phyloP scores from a whole-genome alignment of 2,797 vertebrate species.

The Schizothorax lantsangensis region DNA sequence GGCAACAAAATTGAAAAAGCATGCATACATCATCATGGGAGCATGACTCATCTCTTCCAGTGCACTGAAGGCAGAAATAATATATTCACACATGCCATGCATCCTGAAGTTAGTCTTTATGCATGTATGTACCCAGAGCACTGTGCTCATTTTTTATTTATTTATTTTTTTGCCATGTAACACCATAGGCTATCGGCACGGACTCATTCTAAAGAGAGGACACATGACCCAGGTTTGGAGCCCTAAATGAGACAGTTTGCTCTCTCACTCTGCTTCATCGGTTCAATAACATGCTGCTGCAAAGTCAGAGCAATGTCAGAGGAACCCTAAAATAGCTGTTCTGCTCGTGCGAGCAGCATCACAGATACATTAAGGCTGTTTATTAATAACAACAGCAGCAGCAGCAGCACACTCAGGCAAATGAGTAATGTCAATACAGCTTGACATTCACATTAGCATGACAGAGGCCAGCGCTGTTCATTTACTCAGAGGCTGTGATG shows the following conservation, averaged over 20 bases:
- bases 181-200: not conserved
- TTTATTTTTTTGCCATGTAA: not conserved
- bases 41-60: conserved; percentile 1
- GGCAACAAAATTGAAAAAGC: conserved; percentile 10
- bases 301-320: conserved; percentile 66
- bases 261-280: conserved; percentile 10
- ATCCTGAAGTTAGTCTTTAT: not conserved
- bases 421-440: conserved; percentile 26
- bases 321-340: conserved; percentile 65
- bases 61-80: not conserved
- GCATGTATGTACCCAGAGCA: not conserved
- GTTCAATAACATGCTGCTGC: conserved; percentile 50
- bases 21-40: not conserved
- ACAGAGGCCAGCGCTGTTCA: not conserved
- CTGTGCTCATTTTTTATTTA: no score
- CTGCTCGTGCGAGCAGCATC: not conserved
- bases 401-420: not conserved
- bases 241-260: not conserved
- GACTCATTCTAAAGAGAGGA: conserved; percentile 1
- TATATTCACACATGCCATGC: not conserved
- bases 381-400: conserved; percentile 38
- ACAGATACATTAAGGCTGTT: conserved; percentile 15
- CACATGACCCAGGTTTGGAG: conserved; percentile 16
- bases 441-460: conserved; percentile 30
- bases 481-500: conserved; percentile 1